These are phyloP conservation scores for Drosophila vallismaia DNA, from an alignment of 2,888 invertebrate species.

Conservation along the genomic window DNA sequence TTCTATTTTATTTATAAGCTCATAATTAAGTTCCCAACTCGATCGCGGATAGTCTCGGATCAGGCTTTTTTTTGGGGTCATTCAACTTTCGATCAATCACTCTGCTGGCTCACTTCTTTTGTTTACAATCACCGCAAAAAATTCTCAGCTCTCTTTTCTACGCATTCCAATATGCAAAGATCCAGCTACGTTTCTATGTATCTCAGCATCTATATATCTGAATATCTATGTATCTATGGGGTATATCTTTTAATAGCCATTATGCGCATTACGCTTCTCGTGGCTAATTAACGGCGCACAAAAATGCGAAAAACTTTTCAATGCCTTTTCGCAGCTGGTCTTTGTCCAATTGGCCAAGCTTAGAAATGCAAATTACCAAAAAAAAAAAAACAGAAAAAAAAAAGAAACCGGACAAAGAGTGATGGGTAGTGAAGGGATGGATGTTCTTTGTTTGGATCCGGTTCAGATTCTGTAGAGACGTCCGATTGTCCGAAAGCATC, in stretches of 20 bases:
- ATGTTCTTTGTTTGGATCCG: slow-evolving; percentile 68
- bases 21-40: slow-evolving; percentile 45
- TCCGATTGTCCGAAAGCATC: slow-evolving; percentile 22
- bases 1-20: slow-evolving; percentile 48
- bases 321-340: slow-evolving; percentile 48
- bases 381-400: slow-evolving; percentile 10
- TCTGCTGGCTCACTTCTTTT: slow-evolving; percentile 26
- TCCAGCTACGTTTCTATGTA: background rate
- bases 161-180: slow-evolving; percentile 29
- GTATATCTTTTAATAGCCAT: slow-evolving; percentile 49
- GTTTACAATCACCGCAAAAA: slow-evolving; percentile 16
- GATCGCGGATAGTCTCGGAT: slow-evolving; percentile 43
- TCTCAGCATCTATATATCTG: background rate
- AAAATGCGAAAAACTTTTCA: slow-evolving; percentile 55
- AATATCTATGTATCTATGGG: background rate
- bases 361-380: slow-evolving; percentile 69
- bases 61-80: slow-evolving; percentile 52
- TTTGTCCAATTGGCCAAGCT: slow-evolving; percentile 63
- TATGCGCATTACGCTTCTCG: slow-evolving; percentile 47
- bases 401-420: slow-evolving; percentile 22
- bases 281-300: slow-evolving; percentile 65
- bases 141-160: slow-evolving; percentile 43
- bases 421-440: slow-evolving; percentile 72
- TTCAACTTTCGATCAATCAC: slow-evolving; percentile 75
- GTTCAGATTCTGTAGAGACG: slow-evolving; percentile 12